Percentiles rank a stretch among this genome's conserved stretches.
phyloP scores from a whole-genome alignment of 2,797 vertebrate genomes.

The Falco novaeseelandiae region DNA sequence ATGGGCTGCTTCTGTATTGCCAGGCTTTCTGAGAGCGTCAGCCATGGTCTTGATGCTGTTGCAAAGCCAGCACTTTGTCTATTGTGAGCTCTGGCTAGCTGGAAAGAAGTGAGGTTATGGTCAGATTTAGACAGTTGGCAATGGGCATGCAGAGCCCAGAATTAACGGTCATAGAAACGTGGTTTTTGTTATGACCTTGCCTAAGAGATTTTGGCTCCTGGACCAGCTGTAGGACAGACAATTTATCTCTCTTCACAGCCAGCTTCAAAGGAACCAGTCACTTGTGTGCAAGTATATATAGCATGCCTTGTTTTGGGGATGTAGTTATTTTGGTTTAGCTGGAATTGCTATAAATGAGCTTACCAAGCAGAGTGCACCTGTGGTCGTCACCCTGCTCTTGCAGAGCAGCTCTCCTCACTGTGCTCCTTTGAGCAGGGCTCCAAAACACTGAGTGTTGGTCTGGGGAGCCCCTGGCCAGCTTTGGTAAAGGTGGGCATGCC shows the following conservation, averaged over 20 bases:
- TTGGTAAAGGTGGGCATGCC: neutral
- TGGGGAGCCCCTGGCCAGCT: neutral
- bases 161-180: neutral
- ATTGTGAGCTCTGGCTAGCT: neutral
- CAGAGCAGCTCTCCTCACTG: neutral
- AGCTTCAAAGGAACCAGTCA: neutral
- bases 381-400: neutral
- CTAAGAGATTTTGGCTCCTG: neutral
- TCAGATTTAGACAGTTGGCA: neutral
- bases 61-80: neutral
- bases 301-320: neutral
- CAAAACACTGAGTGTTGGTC: neutral
- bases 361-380: neutral
- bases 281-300: neutral
- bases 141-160: neutral
- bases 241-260: neutral
- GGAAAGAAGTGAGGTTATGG: neutral
- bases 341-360: neutral
- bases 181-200: neutral
- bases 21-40: rapidly evolving
- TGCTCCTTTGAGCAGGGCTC: neutral
- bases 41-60: neutral
- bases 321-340: neutral
- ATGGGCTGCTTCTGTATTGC: neutral
- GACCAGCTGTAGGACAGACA: neutral